Percentiles rank a stretch among this genome's conserved stretches.
Conservation (phyloP, 2,888 invertebrate genomes). For the Onchidella celtica region DNA sequence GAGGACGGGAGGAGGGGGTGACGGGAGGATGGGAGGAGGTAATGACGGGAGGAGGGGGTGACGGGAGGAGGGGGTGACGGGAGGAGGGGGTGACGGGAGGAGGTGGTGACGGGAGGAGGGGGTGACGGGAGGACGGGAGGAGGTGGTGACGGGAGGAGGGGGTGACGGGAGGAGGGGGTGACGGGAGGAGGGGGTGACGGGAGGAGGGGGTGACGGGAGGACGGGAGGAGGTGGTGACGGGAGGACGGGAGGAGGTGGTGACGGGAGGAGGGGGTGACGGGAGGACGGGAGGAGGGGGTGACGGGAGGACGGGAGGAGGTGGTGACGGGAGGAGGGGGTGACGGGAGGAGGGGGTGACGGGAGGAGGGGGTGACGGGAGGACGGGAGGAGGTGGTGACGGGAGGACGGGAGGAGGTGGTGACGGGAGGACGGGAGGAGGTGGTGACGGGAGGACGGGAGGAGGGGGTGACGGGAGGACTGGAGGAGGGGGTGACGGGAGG, state of each 20-base stretch:
- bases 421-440: not conserved
- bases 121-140: no score
- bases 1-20: no score
- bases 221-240: no score
- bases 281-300: not conserved
- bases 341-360: not conserved
- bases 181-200: not conserved
- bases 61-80: not conserved
- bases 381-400: not conserved
- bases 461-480: not conserved
- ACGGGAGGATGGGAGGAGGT: not conserved
- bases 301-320: not conserved
- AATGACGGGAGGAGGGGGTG: not conserved
- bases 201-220: no score
- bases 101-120: not conserved
- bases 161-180: not conserved
- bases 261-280: no score
- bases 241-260: no score
- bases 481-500: not conserved
- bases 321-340: not conserved
- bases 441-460: not conserved
- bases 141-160: not conserved
- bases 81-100: not conserved
- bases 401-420: slow-evolving; percentile 2
- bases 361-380: not conserved